Evolutionary conservation across 2,888 invertebrate genomes (phyloP).

Genomic region (Dichetophora obliterata): DNA sequence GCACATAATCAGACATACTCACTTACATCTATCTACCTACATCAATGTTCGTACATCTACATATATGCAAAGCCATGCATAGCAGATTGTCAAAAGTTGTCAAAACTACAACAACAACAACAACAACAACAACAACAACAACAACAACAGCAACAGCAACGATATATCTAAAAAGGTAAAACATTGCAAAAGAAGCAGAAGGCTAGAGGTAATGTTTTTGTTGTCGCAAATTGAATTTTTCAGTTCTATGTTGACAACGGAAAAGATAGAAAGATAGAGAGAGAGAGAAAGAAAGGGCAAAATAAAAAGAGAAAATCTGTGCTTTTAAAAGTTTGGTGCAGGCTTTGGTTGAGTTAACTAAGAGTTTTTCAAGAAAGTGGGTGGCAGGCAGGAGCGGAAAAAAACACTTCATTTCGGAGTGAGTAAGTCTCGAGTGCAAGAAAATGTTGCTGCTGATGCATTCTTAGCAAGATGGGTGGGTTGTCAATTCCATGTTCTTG

Average conservation of each 20-base stretch:
- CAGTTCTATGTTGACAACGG: background rate
- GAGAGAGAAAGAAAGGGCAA: too few species aligned
- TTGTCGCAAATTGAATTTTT: constrained; percentile 35
- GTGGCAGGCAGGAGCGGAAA: too few species aligned
- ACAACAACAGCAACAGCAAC: constrained; percentile 8
- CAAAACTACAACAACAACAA: constrained; percentile 29
- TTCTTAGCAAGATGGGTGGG: too few species aligned
- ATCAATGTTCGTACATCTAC: background rate
- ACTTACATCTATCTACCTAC: background rate
- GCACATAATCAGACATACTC: constrained; percentile 8
- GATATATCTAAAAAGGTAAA: background rate
- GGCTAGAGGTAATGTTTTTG: constrained; percentile 15
- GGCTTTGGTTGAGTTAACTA: too few species aligned
- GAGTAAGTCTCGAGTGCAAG: too few species aligned
- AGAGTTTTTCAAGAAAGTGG: too few species aligned
- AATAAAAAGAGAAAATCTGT: too few species aligned
- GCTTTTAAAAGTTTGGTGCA: too few species aligned
- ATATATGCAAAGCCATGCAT: background rate
- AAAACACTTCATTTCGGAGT: too few species aligned
- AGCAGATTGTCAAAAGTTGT: constrained; percentile 33
- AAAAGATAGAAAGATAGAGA: background rate
- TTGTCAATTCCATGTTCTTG: too few species aligned
- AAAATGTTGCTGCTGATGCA: too few species aligned
- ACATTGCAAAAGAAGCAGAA: background rate
- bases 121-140: background rate